Percentiles rank a stretch among this genome's conserved stretches.
These are phyloP conservation scores for Tipula helvola DNA, from an alignment of 2,888 invertebrate genomes.

Conservation along the genomic window DNA sequence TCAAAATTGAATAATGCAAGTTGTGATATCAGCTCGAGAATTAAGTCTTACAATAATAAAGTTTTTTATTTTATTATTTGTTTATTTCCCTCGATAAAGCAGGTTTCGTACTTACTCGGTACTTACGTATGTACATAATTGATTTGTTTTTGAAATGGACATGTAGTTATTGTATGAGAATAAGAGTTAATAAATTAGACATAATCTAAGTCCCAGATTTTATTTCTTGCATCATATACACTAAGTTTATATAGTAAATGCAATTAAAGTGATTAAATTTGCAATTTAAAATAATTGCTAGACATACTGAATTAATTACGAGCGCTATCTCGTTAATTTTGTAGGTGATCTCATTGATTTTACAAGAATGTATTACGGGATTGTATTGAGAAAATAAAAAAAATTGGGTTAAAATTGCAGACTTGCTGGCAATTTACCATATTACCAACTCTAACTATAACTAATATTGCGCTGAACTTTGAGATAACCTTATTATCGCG, in stretches of 20 bases:
- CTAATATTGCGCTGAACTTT: too few relatives aligned
- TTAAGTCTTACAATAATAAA: not conserved
- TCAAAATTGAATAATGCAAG: not conserved
- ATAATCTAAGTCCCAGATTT: slow-evolving; percentile 4
- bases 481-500: not conserved
- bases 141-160: not conserved
- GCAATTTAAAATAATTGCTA: not conserved
- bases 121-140: not conserved
- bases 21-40: not conserved
- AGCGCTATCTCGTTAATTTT: not conserved
- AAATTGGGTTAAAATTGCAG: not conserved
- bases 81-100: not conserved
- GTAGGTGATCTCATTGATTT: not conserved
- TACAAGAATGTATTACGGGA: not conserved
- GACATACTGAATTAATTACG: not conserved
- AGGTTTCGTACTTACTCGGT: not conserved
- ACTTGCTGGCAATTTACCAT: not conserved
- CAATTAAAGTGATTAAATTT: not conserved
- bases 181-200: not conserved
- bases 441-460: not conserved
- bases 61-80: not conserved
- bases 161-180: not conserved
- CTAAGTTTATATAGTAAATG: not conserved
- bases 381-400: not conserved
- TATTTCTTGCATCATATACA: not conserved